Conservation (phyloP, 2,113 vertebrate species). For the Ceuthmochares aereus region DNA sequence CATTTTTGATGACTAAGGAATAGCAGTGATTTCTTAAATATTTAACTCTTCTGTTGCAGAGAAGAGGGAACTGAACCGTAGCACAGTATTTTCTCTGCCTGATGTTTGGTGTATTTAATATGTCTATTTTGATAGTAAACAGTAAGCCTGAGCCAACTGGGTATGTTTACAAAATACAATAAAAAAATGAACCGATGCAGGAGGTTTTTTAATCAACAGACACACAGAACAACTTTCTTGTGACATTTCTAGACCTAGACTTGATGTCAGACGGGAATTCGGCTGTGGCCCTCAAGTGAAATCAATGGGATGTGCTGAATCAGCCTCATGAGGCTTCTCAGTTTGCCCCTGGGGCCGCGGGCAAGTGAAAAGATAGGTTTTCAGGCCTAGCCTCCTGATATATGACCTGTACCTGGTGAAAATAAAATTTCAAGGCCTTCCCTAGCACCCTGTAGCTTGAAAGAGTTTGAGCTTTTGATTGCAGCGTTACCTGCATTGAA, state of each 20-base stretch:
- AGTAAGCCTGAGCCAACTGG: not conserved
- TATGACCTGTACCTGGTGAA: not conserved
- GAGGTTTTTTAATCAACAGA: constrained; percentile 56
- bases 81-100: not conserved
- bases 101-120: not conserved
- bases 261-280: not conserved
- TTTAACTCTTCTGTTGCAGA: constrained; percentile 51
- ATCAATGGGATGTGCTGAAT: not conserved
- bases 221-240: constrained; percentile 14
- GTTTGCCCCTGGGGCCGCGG: accelerated
- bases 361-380: not conserved
- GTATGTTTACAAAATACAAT: constrained; percentile 33
- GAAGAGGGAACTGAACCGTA: not conserved
- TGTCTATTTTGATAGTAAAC: constrained; percentile 55
- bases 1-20: constrained; percentile 79
- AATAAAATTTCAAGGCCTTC: not conserved
- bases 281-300: not conserved
- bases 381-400: not conserved
- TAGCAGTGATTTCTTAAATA: constrained; percentile 61
- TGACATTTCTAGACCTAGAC: constrained; percentile 19
- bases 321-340: accelerated
- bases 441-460: not conserved
- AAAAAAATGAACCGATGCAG: not conserved
- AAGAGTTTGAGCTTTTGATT: not conserved
- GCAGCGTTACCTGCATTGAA: not conserved